Percentiles rank a stretch among this genome's conserved stretches.
Evolutionary conservation across 2,797 vertebrate species (phyloP).

Genomic region (Xenopus petersii): DNA sequence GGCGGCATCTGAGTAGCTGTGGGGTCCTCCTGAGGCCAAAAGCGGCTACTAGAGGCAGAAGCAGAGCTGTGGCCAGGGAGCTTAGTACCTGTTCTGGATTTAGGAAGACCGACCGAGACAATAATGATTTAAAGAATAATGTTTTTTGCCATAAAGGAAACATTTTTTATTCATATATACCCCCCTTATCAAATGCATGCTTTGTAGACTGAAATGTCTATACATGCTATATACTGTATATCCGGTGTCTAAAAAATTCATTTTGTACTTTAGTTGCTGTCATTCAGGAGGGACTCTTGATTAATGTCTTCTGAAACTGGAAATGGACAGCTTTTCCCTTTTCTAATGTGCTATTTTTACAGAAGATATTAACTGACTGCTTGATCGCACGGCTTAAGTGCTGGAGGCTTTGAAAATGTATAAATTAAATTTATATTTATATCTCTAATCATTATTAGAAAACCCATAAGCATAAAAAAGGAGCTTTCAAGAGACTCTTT

Average conservation of each 20-base stretch:
- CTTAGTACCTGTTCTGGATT: too few relatives aligned
- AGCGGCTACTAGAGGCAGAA: too few relatives aligned
- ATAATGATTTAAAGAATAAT: too few relatives aligned
- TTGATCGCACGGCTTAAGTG: slow-evolving; percentile 52
- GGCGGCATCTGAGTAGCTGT: too few relatives aligned
- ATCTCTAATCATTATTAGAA: slow-evolving; percentile 62
- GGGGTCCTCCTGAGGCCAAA: too few relatives aligned
- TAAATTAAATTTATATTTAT: slow-evolving; percentile 61
- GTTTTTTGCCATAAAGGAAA: too few relatives aligned
- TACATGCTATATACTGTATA: slow-evolving; percentile 3
- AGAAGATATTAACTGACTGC: slow-evolving; percentile 52
- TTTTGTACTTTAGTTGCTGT: slow-evolving; percentile 12
- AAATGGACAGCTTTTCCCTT: slow-evolving; percentile 45
- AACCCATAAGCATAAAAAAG: slow-evolving; percentile 57
- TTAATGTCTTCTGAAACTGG: slow-evolving; percentile 38
- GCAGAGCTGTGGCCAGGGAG: too few relatives aligned
- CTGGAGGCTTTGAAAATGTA: slow-evolving; percentile 55
- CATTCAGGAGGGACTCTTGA: slow-evolving; percentile 42
- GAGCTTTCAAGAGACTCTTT: slow-evolving; percentile 59
- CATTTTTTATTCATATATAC: too few relatives aligned
- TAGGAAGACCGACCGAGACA: too few relatives aligned
- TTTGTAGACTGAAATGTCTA: too few relatives aligned
- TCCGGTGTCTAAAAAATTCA: slow-evolving; percentile 27
- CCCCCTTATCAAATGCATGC: too few relatives aligned
- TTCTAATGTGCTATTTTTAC: slow-evolving; percentile 51